Base-by-base conservation (phyloP, 2,888 invertebrate species). In the Sesia bembeciformis region DNA sequence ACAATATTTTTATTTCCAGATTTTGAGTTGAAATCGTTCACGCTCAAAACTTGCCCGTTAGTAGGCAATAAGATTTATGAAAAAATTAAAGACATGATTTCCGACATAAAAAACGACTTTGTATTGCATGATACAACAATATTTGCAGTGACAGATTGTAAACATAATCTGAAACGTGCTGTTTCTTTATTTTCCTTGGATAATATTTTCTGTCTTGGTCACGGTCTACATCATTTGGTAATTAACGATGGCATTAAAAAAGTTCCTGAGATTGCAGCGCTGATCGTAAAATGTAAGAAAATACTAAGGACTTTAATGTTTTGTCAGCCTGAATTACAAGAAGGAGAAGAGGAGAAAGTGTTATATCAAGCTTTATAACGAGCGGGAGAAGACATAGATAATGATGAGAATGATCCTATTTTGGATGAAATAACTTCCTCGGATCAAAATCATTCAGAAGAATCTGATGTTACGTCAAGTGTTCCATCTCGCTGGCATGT, bases 201-300 rank as follows among this genome's bases (percentile, higher is more conserved):
- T 23, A 7, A 41, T 38, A 54, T 53, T 43, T 7, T 58, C 0
- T 58, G 58, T 40, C 40, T 58, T 5, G 56, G 55, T 7, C 56
- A 58, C 6, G 58, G 53, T 5, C 50, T 58, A n/a, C 56, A 58
- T 46, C 53, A 56, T 39, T 43, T 58, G 4, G 54, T 56, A 1
- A 49, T 40, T 5, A 40, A 54, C 5, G 56, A 58, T 54, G 56
- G 58, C 39, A 51, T 56, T 23, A 41, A 53, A 7, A 40, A 39
- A 4, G 50, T 52, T 4, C 49, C 56, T 23, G 53, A 54, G 42
- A 3, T 56, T 5, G 38, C 43, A 4, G 41, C 4, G 3, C 7
- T 56, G 4, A 23, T 58, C 4, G 53, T 4, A n/a, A 56, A 58
- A 41, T 55, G 55, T 23, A 56, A 54, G 49, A 51, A 52, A 5